Conservation (phyloP, 2,113 vertebrate genomes). For the Paramormyrops kingsleyae region DNA sequence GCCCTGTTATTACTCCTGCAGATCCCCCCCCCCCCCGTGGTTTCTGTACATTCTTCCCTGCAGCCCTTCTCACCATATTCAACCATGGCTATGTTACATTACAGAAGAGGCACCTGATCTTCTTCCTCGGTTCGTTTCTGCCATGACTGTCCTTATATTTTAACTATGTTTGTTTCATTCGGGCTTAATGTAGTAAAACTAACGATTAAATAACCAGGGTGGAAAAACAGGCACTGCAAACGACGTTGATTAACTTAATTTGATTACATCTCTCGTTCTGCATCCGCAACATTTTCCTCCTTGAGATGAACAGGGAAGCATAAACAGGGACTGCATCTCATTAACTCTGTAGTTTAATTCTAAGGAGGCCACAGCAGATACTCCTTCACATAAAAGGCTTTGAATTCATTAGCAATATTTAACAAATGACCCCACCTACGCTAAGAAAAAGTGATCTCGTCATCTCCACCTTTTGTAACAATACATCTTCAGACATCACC, state of each 20-base stretch:
- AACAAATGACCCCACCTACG: neutral
- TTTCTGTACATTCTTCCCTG: neutral
- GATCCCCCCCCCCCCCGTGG: neutral
- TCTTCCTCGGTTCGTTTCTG: neutral
- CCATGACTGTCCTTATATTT: neutral
- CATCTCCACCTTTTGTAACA: neutral
- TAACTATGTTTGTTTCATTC: neutral
- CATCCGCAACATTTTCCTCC: neutral
- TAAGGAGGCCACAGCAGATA: neutral
- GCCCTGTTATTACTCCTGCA: neutral
- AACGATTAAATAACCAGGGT: neutral
- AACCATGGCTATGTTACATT: neutral
- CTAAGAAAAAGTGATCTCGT: neutral
- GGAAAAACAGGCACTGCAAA: neutral
- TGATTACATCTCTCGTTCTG: neutral
- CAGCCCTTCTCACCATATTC: neutral
- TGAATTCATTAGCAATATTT: neutral
- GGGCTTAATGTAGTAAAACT: neutral
- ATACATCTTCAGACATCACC: neutral
- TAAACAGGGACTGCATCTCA: neutral
- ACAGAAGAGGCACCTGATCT: neutral
- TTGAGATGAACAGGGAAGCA: neutral
- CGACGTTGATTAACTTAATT: neutral
- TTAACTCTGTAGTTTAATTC: neutral
- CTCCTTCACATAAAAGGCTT: neutral